Evolutionary conservation across 2,113 vertebrate species (phyloP).

Genomic region (Actenoides lindsayi): DNA sequence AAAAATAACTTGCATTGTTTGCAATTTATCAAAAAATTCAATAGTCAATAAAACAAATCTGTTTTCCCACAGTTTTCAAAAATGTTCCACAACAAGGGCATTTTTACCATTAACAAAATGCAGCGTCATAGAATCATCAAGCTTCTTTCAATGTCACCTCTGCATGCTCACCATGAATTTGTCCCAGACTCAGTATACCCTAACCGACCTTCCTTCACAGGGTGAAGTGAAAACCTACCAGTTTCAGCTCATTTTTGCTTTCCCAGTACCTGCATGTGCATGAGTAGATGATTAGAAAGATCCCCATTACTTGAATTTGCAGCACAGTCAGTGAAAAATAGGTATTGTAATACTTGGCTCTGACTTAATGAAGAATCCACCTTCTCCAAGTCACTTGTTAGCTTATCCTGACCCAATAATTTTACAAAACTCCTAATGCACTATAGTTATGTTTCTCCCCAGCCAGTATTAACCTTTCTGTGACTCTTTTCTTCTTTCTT

Average conservation of each 20-base stretch:
- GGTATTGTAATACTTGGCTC: not conserved
- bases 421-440: conserved; percentile 89
- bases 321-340: conserved; percentile 4
- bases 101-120: not conserved
- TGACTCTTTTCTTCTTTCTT: conserved; percentile 76
- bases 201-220: not conserved
- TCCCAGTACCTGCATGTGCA: not conserved
- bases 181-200: not conserved
- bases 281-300: not conserved
- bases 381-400: conserved; percentile 80
- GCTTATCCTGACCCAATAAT: conserved; percentile 85
- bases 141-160: not conserved
- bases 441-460: conserved; percentile 85
- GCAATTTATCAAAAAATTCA: not conserved
- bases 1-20: not conserved
- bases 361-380: conserved; percentile 70
- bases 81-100: not conserved
- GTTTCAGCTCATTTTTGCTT: not conserved
- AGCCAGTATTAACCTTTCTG: conserved; percentile 85
- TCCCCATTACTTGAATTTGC: not conserved
- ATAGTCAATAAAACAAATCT: not conserved
- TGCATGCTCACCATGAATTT: not conserved
- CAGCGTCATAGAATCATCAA: not conserved
- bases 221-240: not conserved
- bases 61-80: not conserved